phyloP scores from a whole-genome alignment of 2,888 invertebrate species.

The Drosophila macrospina region DNA sequence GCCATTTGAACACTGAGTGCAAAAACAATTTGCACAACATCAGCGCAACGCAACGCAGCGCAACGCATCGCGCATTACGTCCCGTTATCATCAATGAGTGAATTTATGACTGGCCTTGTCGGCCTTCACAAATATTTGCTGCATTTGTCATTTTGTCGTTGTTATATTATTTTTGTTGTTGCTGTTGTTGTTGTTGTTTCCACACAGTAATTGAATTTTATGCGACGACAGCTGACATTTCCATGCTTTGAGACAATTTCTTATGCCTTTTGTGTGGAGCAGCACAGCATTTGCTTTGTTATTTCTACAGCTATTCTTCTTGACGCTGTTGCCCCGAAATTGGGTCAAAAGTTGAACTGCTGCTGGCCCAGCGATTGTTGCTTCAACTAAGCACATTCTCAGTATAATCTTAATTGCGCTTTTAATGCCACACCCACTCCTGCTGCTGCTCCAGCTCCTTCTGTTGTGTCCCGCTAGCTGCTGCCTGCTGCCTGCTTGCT shows the following conservation, averaged over 20 bases:
- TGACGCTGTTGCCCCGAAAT: slow-evolving; percentile 40
- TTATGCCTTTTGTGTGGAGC: slow-evolving; percentile 14
- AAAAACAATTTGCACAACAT: slow-evolving; percentile 61
- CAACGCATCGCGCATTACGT: slow-evolving; percentile 63
- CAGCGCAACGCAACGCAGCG: slow-evolving; percentile 27
- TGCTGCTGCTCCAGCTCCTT: no score
- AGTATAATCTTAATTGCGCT: slow-evolving; percentile 69
- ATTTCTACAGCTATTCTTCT: slow-evolving; percentile 12
- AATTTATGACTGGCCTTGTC: slow-evolving; percentile 66
- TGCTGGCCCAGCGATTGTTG: slow-evolving; percentile 33
- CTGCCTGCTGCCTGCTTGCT: no score
- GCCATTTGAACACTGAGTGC: slow-evolving; percentile 8
- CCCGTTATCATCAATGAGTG: slow-evolving; percentile 60
- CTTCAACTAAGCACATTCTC: slow-evolving; percentile 51
- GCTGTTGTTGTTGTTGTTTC: slow-evolving; percentile 15
- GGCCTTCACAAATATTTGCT: slow-evolving; percentile 52
- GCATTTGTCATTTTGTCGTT: slow-evolving; percentile 43
- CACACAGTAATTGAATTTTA: slow-evolving; percentile 62
- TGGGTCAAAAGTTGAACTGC: slow-evolving; percentile 65
- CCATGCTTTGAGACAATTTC: slow-evolving; percentile 17
- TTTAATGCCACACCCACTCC: slow-evolving; percentile 15
- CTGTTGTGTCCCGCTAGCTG: background rate
- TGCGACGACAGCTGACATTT: slow-evolving; percentile 46
- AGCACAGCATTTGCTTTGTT: slow-evolving; percentile 13
- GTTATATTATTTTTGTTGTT: slow-evolving; percentile 16